Evolutionary conservation across 2,797 vertebrate species (phyloP).

Genomic region (Characodon lateralis): DNA sequence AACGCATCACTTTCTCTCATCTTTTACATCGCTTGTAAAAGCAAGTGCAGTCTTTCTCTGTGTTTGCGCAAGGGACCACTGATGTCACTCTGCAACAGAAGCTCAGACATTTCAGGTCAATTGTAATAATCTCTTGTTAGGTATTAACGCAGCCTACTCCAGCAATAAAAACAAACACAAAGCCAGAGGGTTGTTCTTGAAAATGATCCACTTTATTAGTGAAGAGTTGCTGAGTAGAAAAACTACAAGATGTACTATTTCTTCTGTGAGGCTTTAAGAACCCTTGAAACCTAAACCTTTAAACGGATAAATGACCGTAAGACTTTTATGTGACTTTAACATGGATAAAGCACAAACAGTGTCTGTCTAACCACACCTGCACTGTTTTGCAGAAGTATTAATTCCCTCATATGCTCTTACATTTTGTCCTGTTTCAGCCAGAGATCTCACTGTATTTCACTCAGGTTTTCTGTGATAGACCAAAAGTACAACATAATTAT

Average conservation of each 20-base stretch:
- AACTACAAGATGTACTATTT: neutral
- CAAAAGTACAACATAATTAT: neutral
- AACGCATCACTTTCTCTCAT: conserved; percentile 57
- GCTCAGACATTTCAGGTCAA: conserved; percentile 4
- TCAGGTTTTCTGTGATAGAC: neutral
- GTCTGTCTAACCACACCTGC: neutral
- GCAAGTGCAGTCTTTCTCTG: neutral
- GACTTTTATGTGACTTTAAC: neutral
- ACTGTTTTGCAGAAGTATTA: neutral
- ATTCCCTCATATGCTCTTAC: neutral
- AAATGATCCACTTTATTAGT: conserved; percentile 2
- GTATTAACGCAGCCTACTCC: neutral
- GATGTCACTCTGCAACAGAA: neutral
- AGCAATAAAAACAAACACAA: neutral
- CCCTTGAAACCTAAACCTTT: neutral
- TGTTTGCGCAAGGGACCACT: neutral
- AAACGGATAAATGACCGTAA: too few species aligned
- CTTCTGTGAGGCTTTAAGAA: neutral
- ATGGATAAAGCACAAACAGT: neutral
- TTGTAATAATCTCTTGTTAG: neutral
- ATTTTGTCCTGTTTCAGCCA: neutral
- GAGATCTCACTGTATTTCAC: neutral
- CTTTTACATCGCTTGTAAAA: conserved; percentile 35
- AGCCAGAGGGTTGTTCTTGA: neutral
- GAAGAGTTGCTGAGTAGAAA: neutral